phyloP scores from a whole-genome alignment of 92 coral and sea anemone genomes.

The Parazoanthus atlanticus region DNA sequence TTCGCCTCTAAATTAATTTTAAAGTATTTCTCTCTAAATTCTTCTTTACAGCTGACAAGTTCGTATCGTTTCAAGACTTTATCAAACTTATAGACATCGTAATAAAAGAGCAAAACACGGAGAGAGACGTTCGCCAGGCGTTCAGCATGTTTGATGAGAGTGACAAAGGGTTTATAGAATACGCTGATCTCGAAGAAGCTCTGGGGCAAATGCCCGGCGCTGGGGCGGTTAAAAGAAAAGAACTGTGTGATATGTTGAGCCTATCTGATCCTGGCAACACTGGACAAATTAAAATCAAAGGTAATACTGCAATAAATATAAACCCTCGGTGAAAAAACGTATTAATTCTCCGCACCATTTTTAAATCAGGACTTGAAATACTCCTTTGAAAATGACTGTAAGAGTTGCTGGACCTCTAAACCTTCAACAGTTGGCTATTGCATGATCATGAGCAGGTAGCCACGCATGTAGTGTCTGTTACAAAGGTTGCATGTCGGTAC shows the following conservation, averaged over 20 bases:
- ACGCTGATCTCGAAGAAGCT: conserved; percentile 12
- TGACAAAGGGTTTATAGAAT: not conserved
- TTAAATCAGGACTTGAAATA: too few species aligned
- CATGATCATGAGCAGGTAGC: too few species aligned
- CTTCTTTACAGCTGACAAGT: conserved; percentile 9
- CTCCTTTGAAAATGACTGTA: too few species aligned
- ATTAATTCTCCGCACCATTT: too few species aligned
- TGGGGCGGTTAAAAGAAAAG: conserved; percentile 1
- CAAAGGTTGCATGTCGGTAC: too few species aligned
- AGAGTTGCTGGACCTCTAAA: too few species aligned
- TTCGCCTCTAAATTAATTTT: not conserved
- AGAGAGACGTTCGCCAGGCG: conserved; percentile 29
- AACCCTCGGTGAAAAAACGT: too few species aligned
- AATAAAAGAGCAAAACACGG: conserved; percentile 27
- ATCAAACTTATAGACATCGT: not conserved
- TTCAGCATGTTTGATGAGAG: conserved; percentile 35
- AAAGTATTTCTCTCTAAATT: not conserved
- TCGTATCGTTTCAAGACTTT: conserved; percentile 27
- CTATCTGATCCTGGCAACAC: conserved; percentile 17
- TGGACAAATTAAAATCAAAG: conserved; percentile 24
- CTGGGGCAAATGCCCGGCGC: conserved; percentile 36
- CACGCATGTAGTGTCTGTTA: too few species aligned
- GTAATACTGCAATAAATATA: not conserved
- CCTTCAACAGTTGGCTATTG: too few species aligned
- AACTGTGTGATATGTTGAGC: conserved; percentile 6